phyloP scores from a whole-genome alignment of 2,113 vertebrate species.

The Lampris megalopsis region DNA sequence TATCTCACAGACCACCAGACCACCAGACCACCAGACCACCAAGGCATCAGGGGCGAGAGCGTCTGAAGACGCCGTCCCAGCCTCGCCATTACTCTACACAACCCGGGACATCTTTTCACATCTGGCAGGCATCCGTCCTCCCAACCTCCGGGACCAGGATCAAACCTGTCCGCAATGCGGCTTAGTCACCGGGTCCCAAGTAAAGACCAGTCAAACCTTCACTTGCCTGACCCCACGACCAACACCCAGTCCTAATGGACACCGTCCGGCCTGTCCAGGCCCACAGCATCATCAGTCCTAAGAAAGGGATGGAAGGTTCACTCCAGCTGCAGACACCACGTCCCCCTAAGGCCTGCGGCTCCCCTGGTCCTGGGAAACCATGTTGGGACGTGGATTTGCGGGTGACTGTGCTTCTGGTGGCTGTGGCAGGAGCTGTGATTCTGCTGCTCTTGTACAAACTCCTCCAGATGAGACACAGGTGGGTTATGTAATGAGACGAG shows the following conservation, averaged over 20 bases:
- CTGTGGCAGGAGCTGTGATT: slow-evolving; percentile 72
- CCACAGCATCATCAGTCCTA: slow-evolving; percentile 38
- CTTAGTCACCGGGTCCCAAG: slow-evolving; percentile 32
- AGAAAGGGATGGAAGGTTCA: slow-evolving; percentile 36
- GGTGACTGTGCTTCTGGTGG: slow-evolving; percentile 68
- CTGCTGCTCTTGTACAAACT: slow-evolving; percentile 77
- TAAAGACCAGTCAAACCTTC: slow-evolving; percentile 41
- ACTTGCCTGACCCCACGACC: neutral
- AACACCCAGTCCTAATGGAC: slow-evolving; percentile 3
- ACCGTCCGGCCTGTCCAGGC: slow-evolving; percentile 7
- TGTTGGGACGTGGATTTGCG: slow-evolving; percentile 70
- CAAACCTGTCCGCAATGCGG: slow-evolving; percentile 50
- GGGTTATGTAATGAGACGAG: neutral
- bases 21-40: neutral
- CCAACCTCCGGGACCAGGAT: neutral
- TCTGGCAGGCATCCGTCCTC: neutral
- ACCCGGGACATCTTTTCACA: slow-evolving; percentile 19
- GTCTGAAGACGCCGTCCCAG: neutral
- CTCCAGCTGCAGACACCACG: slow-evolving; percentile 38
- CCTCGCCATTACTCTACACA: neutral
- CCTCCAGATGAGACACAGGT: slow-evolving; percentile 77
- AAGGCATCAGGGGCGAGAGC: neutral
- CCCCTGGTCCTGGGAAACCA: slow-evolving; percentile 36
- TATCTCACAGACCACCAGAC: slow-evolving; percentile 30
- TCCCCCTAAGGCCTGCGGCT: slow-evolving; percentile 50